Base-by-base conservation (phyloP, 1,140 invertebrate genomes). In the Pachyrhynchus sulphureomaculatus region DNA sequence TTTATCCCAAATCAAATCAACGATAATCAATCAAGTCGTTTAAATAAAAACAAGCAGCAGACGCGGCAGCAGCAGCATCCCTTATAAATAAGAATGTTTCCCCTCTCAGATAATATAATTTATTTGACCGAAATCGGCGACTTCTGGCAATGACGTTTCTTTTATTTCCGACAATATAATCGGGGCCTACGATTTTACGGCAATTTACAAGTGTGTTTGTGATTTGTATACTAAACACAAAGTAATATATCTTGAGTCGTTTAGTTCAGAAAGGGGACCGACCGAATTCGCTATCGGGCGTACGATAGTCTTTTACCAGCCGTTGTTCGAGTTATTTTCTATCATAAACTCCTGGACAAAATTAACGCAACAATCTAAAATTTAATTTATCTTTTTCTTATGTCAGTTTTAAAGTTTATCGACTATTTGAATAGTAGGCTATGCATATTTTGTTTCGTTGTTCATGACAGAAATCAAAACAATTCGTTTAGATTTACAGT, bases 181-280 rank as follows among this genome's bases (percentile, higher is more conserved):
- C 60, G 60, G 53, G n/a, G 34, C 51, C 60, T 26, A 42, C 60
- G 60, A 62, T 62, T 62, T 62, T 62, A 62, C 52, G 60, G 60
- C 60, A 62, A 62, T 62, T 62, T 62, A 62, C 60, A 62, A 62
- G 60, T 62, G 60, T 62, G 60, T 62, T 62, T 62, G 60, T 57
- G 55, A 66, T 66, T 66, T 66, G 55, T 62, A 66, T 49, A 64
- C 65, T 59, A 64, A 67, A 67, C 65, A 64, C 65, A 67, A 67
- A 67, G 56, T 64, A 63, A 67, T 67, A 67, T 63, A 67, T 66
- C 60, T 62, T 63, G 65, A 63, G 57, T 56, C 47, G 65, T 60
- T 63, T 59, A 55, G 36, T 17, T 34, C 26, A 13, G 53, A 56
- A 37, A 49, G 51, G 29, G 21, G 8, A 33, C 24, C 24, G 8